Percentiles rank a stretch among this genome's conserved stretches.
Conservation (phyloP, 2,797 vertebrate species). For the Holocentrus rufus region DNA sequence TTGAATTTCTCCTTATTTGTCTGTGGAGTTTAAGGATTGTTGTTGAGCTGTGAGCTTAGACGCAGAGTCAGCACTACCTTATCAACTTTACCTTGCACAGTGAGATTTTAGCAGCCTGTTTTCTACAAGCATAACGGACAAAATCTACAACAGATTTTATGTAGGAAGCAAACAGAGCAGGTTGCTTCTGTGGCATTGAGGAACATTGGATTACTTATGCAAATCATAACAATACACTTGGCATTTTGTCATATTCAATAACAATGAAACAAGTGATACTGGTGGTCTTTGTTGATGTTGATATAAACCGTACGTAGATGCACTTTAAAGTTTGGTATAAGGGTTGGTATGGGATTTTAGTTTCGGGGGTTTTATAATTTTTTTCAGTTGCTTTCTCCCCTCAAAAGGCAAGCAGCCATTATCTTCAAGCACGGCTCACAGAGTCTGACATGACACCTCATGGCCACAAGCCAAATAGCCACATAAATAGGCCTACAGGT, state of each 20-base stretch:
- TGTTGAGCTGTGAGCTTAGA: neutral
- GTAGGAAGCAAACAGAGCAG: neutral
- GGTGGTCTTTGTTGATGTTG: no score
- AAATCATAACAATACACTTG: neutral
- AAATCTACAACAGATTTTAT: neutral
- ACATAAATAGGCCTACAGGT: constrained; percentile 9
- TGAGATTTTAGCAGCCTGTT: constrained; percentile 3
- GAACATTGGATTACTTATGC: neutral
- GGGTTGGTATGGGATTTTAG: neutral
- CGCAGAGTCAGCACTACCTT: neutral
- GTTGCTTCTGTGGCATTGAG: neutral
- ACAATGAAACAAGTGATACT: no score
- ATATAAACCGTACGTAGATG: no score
- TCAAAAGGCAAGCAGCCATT: constrained; percentile 11
- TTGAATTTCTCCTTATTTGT: no score
- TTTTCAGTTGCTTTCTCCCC: neutral
- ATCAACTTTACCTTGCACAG: constrained; percentile 6
- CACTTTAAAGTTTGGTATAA: neutral
- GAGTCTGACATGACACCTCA: constrained; percentile 33
- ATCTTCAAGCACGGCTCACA: constrained; percentile 8
- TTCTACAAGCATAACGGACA: neutral
- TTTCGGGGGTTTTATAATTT: neutral
- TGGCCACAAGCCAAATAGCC: constrained; percentile 29
- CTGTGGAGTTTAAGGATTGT: no score
- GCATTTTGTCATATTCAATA: constrained; percentile 4